Evolutionary conservation across 2,888 invertebrate species (phyloP).

Genomic region (Cerastoderma edule): DNA sequence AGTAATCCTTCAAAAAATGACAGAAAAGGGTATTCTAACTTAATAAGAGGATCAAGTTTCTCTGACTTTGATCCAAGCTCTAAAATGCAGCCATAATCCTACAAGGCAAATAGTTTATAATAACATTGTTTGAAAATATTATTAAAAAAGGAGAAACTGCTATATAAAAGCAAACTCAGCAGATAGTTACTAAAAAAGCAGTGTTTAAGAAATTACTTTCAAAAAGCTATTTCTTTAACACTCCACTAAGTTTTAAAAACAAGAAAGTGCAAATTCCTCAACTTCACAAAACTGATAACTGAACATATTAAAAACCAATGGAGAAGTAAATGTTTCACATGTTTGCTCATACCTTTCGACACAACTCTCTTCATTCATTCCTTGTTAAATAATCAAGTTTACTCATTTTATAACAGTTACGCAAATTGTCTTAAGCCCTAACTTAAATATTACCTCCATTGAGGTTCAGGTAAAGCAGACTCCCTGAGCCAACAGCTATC

Average conservation of each 20-base stretch:
- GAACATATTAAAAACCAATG: not conserved
- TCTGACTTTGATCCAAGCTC: too few species aligned
- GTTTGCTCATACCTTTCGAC: not conserved
- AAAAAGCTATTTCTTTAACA: not conserved
- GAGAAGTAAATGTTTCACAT: not conserved
- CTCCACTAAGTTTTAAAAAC: not conserved
- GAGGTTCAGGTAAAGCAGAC: too few species aligned
- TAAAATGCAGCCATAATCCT: too few species aligned
- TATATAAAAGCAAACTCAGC: too few species aligned
- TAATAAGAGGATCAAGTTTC: too few species aligned
- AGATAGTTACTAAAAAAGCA: too few species aligned
- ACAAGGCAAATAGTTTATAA: too few species aligned
- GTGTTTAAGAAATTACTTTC: too few species aligned
- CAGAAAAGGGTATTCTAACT: too few species aligned
- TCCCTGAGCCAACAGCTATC: too few species aligned
- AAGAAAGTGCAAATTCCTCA: not conserved
- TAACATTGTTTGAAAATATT: too few species aligned
- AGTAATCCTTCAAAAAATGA: too few species aligned
- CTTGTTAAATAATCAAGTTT: not conserved
- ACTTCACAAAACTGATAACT: not conserved
- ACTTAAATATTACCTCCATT: not conserved
- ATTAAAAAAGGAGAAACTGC: constrained; percentile 9
- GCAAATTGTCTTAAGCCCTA: not conserved
- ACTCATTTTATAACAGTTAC: not conserved
- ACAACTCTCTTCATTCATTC: not conserved